phyloP scores from a whole-genome alignment of 2,797 vertebrate species.

The Acipenser ruthenus region DNA sequence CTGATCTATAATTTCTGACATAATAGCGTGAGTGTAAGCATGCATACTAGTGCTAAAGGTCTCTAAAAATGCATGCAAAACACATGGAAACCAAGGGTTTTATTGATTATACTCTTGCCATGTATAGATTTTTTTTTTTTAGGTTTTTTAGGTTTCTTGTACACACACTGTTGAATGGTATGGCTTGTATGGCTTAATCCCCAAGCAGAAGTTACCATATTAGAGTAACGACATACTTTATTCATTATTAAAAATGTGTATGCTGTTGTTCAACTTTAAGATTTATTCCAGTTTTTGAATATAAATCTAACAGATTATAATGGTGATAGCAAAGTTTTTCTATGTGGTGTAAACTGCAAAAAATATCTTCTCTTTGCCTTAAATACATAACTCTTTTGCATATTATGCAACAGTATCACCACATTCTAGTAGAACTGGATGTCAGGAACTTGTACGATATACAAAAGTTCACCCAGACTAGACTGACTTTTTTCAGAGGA shows the following conservation, averaged over 20 bases:
- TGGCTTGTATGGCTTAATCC: conserved; percentile 3
- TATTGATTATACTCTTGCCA: neutral
- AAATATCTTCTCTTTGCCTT: no score
- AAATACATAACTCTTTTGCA: no score
- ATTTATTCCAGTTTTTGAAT: neutral
- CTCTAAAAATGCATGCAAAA: conserved; percentile 3
- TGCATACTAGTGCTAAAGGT: conserved; percentile 12
- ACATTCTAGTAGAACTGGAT: no score
- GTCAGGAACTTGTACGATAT: no score
- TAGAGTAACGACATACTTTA: conserved; percentile 11
- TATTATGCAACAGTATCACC: no score
- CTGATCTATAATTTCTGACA: conserved; percentile 13
- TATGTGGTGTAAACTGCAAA: no score
- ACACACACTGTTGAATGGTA: neutral
- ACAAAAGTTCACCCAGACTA: no score
- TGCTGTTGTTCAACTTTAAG: neutral
- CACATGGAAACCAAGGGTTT: neutral
- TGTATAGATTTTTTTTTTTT: no score
- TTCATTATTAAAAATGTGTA: conserved; percentile 6
- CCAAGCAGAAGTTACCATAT: neutral
- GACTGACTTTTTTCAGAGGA: no score
- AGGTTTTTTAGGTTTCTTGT: neutral
- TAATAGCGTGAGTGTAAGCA: neutral
- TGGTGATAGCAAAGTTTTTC: no score
- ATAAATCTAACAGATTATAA: no score